These are phyloP conservation scores for Bombus confusus DNA, from an alignment of 1,140 invertebrate genomes.

Conservation along the genomic window DNA sequence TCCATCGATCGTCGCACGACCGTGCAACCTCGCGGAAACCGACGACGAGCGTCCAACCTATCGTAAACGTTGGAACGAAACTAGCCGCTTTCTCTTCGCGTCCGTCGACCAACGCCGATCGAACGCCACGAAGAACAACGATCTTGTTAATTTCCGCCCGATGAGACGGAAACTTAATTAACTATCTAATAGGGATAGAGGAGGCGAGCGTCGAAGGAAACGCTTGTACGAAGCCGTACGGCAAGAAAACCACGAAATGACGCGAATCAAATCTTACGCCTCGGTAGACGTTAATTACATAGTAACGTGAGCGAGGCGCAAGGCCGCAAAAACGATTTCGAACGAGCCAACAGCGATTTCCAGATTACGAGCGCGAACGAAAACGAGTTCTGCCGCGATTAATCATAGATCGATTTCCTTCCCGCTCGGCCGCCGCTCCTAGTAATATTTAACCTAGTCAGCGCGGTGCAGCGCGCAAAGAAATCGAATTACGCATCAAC, in stretches of 20 bases:
- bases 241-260: slow-evolving; percentile 45
- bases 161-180: slow-evolving; percentile 17
- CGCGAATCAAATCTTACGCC: slow-evolving; percentile 58
- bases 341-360: slow-evolving; percentile 17
- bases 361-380: slow-evolving; percentile 33
- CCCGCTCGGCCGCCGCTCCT: neutral
- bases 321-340: slow-evolving; percentile 23
- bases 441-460: slow-evolving; percentile 7
- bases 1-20: no score
- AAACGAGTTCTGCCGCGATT: slow-evolving; percentile 35
- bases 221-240: neutral
- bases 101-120: neutral
- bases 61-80: no score
- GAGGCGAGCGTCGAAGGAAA: neutral
- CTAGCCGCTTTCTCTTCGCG: neutral
- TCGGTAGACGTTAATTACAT: slow-evolving; percentile 57
- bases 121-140: neutral
- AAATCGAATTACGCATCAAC: neutral
- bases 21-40: no score
- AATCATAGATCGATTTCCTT: slow-evolving; percentile 44
- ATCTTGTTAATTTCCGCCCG: slow-evolving; percentile 1
- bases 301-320: slow-evolving; percentile 13
- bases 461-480: neutral
- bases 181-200: slow-evolving; percentile 6
- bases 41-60: no score